These are phyloP conservation scores for Catocala sponsa DNA, from an alignment of 2,888 invertebrate genomes.

Conservation along the genomic window DNA sequence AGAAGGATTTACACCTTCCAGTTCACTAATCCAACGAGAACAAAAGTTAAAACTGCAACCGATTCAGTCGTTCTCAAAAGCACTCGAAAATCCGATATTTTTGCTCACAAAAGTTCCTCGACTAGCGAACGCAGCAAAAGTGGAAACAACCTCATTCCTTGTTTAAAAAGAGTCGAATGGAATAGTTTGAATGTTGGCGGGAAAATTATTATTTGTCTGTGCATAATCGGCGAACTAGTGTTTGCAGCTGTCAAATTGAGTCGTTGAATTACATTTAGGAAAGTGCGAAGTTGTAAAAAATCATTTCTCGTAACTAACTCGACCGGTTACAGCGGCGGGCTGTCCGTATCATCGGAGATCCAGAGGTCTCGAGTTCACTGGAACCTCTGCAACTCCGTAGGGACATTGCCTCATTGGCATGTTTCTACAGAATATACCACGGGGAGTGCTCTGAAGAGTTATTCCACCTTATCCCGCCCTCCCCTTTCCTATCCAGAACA, in stretches of 20 bases:
- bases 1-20: not conserved
- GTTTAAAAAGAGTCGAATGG: constrained; percentile 9
- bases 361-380: no score
- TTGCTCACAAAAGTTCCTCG: constrained; percentile 17
- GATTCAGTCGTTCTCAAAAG: constrained; percentile 27
- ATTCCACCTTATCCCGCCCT: no score
- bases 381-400: no score
- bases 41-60: not conserved
- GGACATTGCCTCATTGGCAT: no score
- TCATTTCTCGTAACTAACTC: no score
- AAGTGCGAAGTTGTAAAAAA: no score
- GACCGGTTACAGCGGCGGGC: no score
- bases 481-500: no score
- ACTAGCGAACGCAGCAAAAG: constrained; percentile 22
- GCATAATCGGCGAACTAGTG: constrained; percentile 29
- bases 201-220: constrained; percentile 15
- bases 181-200: not conserved
- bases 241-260: not conserved
- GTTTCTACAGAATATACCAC: no score
- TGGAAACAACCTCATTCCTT: constrained; percentile 16
- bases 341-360: no score
- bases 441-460: no score
- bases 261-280: no score
- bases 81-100: constrained; percentile 43
- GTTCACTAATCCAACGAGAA: not conserved